Base-by-base conservation (phyloP, 92 coral and sea anemone species). In the Siderastrea siderea region DNA sequence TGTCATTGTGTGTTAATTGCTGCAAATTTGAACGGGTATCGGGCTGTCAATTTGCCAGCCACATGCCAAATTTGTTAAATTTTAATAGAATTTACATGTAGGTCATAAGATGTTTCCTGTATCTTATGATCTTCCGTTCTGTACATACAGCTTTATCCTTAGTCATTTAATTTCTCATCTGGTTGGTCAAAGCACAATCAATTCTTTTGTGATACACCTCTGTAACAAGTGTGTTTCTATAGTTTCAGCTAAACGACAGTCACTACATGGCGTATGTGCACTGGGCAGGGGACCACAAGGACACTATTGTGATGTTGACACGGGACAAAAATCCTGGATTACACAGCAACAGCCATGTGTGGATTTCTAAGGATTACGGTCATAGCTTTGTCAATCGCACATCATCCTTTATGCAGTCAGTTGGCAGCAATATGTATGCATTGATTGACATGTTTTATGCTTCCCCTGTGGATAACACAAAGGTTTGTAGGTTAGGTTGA, bases 261-360 rank as follows among this genome's bases (percentile, higher is more conserved):
- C 98, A 97, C 79, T 26, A 90, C 76, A 75, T 75, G 93, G 96
- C 98, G 2, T 93, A 90, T 79, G 99, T 97, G 47, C 97, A 94
- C 83, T 97, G 99, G 99, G 94, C 96, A 66, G 99, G 98, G 8
- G 95, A 95, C 58, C 80, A 88, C 85, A 96, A 91, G 65, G 96
- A 97, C 54, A 97, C 99, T 3, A 92, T 97, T 48, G 95, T 97
- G 38, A 77, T 97, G 46, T 88, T 97, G 62, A 93, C 97, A 53
- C 89, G 96, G 73, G 98, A 97, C 67, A 72, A 50, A 47, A 54
- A 7, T 0, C 94, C 93, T 26, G 62, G 52, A 12, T 6, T 74
- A 45, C 46, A 60, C 38, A 95, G 99, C 26, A 93, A 95, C 80
- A 97, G 98, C 71, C 93, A 94, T 86, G 95, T 97, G 69, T 97